Conservation (phyloP, 2,797 vertebrate species). For the Kryptopterus vitreolus region DNA sequence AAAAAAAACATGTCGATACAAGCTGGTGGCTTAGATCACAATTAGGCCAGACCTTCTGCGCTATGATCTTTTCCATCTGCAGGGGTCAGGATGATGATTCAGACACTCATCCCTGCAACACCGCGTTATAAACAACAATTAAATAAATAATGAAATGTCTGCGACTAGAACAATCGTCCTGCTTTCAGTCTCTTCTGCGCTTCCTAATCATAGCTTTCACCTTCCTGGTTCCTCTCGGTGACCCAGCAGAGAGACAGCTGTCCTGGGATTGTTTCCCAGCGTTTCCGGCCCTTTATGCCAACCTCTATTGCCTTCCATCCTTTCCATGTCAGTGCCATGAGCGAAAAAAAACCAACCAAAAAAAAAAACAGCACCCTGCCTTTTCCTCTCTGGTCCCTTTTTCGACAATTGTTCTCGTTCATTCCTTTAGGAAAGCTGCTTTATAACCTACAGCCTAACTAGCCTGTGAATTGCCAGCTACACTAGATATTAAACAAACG, state of each 20-base stretch:
- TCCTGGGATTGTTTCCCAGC: constrained; percentile 43
- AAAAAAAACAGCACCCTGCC: constrained; percentile 34
- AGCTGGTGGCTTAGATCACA: constrained; percentile 80
- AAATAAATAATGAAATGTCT: not conserved
- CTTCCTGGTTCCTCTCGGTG: constrained; percentile 40
- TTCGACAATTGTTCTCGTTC: not conserved
- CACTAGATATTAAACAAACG: not conserved
- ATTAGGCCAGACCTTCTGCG: constrained; percentile 82
- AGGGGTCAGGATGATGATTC: constrained; percentile 72
- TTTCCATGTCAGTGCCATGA: constrained; percentile 43
- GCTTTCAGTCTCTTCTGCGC: not conserved
- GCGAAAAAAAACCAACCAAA: too few species aligned
- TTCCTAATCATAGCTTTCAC: constrained; percentile 19
- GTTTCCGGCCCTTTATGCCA: constrained; percentile 41
- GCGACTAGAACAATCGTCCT: not conserved
- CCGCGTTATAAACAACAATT: not conserved
- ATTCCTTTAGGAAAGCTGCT: not conserved
- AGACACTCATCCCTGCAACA: not conserved
- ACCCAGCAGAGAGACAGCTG: constrained; percentile 47
- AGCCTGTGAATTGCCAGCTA: not conserved
- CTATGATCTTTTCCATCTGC: constrained; percentile 80
- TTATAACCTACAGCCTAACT: not conserved
- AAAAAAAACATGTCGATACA: constrained; percentile 77
- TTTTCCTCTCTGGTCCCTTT: not conserved
- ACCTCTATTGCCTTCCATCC: constrained; percentile 42